Evolutionary conservation across 2,113 vertebrate genomes (phyloP), one percentile per base, ranked within the genome.

Genomic region (Odobenus rosmarus): DNA sequence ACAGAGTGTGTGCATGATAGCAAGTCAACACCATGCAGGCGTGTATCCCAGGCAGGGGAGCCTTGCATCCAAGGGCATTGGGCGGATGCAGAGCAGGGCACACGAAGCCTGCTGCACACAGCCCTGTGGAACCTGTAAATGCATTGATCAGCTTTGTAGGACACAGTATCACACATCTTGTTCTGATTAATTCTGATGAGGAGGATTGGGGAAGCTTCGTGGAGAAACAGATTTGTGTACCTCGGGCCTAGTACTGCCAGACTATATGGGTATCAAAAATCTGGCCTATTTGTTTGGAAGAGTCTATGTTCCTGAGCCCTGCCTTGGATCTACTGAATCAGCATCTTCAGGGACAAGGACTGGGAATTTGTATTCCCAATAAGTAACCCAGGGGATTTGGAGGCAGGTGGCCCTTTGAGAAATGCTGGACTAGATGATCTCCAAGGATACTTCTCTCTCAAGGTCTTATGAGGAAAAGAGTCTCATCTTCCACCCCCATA

Each of bases 391-490:
- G 3, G 39, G 83, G 28, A 67, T 13, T 57, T 87, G 24, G 86
- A 74, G 46, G 82, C 72, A 12, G 18, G 26, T 18, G 23, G 8
- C 7, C 51, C 62, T 64, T 76, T 76, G 62, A 82, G 69, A 72
- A 89, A 81, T 4, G 10, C n/a, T 36, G 33, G 36, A 46, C 36
- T 67, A 36, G 42, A 42, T 55, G n/a, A 55, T 72, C 72, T 88
- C n/a, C 84, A 33, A 61, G 69, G 51, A 21, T 33, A 83, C 31
- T n/a, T 95, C 72, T 64, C 87, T n/a, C 87, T 79, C 26, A 49
- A 93, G 95, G 97, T 96, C 96, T 79, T 87, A 31, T 96, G 83
- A 96, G 97, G 97, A 93, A 72, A 96, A 61, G 33, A 24, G 42
- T 28, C 72, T 79, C 42, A 9, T 93, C 55, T 53, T 42, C 95